A percentile compares a stretch with the other conserved stretches of the same genome.
Evolutionary conservation across 2,888 invertebrate species (phyloP).

Genomic region (Pantelozetes paolii): DNA sequence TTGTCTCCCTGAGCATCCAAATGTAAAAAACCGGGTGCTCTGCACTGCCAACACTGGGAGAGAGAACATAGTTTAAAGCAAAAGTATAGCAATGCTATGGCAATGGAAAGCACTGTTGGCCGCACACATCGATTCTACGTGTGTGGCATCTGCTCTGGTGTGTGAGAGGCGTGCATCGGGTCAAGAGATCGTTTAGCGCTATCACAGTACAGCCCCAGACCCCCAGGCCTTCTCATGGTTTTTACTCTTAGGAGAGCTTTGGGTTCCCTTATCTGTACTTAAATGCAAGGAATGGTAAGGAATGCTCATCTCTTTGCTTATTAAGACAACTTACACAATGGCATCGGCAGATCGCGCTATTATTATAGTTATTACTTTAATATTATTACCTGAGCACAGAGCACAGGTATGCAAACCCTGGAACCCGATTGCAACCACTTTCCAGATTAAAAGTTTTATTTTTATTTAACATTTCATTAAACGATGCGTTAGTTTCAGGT

Average conservation of each 20-base stretch:
- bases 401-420: background rate
- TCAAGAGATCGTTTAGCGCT: slow-evolving; percentile 38
- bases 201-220: slow-evolving; percentile 34
- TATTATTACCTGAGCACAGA: background rate
- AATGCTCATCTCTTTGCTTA: slow-evolving; percentile 2
- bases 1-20: slow-evolving; percentile 26
- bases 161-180: slow-evolving; percentile 32
- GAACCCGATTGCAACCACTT: background rate
- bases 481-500: background rate
- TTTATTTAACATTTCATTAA: background rate
- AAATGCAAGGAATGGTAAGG: no score
- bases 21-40: slow-evolving; percentile 35
- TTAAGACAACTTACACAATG: slow-evolving; percentile 32
- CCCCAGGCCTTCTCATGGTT: slow-evolving; percentile 27
- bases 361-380: slow-evolving; percentile 18
- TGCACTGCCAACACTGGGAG: slow-evolving; percentile 20
- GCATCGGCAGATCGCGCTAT: slow-evolving; percentile 28
- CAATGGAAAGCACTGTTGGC: slow-evolving; percentile 14
- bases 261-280: background rate
- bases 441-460: background rate
- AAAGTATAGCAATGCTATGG: background rate
- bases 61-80: background rate
- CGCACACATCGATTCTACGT: slow-evolving; percentile 34
- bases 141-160: slow-evolving; percentile 35
- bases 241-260: slow-evolving; percentile 13